These are phyloP conservation scores for Lamellibrachia luymesi DNA, from an alignment of 1,140 invertebrate genomes.

Conservation along the genomic window DNA sequence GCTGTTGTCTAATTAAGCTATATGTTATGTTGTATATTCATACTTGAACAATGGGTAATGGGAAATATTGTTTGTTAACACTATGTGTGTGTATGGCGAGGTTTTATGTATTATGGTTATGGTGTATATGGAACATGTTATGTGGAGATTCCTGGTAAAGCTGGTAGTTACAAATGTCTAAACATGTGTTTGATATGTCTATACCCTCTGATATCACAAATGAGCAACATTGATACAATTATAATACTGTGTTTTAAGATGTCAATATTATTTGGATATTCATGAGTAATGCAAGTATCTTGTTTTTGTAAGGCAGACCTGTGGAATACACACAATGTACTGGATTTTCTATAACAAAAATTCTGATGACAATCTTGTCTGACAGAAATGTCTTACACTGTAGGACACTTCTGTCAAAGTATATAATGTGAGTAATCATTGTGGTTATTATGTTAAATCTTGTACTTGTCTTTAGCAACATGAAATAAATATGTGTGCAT, in stretches of 20 bases:
- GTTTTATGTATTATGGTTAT: not conserved
- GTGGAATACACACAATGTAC: not conserved
- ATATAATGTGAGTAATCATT: not conserved
- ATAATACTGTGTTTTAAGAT: not conserved
- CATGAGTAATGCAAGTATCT: not conserved
- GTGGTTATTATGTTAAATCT: not conserved
- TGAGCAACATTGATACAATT: not conserved
- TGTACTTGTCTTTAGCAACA: not conserved
- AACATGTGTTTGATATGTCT: not conserved
- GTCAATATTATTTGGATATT: not conserved
- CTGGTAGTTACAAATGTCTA: no score
- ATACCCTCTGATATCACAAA: not conserved
- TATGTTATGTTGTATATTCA: not conserved
- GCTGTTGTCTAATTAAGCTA: not conserved
- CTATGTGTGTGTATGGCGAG: not conserved
- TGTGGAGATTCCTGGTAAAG: no score
- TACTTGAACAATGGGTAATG: not conserved
- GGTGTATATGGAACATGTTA: not conserved
- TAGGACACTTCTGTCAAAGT: not conserved
- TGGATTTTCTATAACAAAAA: no score
- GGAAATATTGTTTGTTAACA: not conserved
- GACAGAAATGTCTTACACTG: not conserved
- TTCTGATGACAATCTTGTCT: no score
- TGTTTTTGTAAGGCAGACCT: not conserved
- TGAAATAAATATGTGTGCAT: not conserved